Conservation (phyloP, 2,888 invertebrate species). For the Caenorhabditis wallacei region DNA sequence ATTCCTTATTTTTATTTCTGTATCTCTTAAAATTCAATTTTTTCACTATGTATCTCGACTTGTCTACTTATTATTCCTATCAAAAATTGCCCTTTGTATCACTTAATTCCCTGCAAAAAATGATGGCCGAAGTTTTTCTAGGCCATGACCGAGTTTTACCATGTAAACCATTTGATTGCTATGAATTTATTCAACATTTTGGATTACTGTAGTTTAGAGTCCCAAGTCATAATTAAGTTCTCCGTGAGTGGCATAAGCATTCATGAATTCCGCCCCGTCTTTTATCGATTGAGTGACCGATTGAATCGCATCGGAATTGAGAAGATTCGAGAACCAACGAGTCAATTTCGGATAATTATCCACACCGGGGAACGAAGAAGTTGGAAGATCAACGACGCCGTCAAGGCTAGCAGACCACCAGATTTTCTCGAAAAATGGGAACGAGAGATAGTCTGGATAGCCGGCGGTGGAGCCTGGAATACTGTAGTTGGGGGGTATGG, state of each 20-base stretch:
- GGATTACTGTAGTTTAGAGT: not conserved
- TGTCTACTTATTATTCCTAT: too few species aligned
- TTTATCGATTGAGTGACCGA: constrained; percentile 52
- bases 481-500: not conserved
- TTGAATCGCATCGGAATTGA: constrained; percentile 46
- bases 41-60: too few species aligned
- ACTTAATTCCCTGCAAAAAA: too few species aligned
- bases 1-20: too few species aligned
- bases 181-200: too few species aligned
- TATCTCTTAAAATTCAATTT: too few species aligned
- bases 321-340: constrained; percentile 62
- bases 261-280: constrained; percentile 57
- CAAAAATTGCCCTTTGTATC: too few species aligned
- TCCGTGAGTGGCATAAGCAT: constrained; percentile 57
- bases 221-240: constrained; percentile 56
- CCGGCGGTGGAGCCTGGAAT: constrained; percentile 63
- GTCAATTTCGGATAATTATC: constrained; percentile 69
- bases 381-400: constrained; percentile 59
- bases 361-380: constrained; percentile 62
- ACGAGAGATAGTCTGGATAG: constrained; percentile 71
- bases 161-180: too few species aligned
- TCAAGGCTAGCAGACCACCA: constrained; percentile 59
- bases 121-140: too few species aligned
- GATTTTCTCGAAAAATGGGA: constrained; percentile 77
- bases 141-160: too few species aligned